Evolutionary conservation across 23 tunicate genomes (phyloP).

Genomic region (Aplidium turbinatum): DNA sequence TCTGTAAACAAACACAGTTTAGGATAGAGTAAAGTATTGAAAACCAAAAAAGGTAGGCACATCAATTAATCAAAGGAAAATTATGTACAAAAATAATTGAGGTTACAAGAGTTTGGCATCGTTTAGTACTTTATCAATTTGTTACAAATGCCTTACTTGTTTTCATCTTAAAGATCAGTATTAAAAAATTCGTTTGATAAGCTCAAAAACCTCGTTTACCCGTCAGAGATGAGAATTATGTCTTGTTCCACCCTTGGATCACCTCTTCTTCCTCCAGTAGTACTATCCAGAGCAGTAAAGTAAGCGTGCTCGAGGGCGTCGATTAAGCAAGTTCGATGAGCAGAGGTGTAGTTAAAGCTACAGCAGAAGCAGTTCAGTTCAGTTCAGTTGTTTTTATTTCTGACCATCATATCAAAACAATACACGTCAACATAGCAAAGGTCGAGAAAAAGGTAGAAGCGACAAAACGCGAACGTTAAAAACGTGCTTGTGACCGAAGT

Average conservation of each 20-base stretch:
- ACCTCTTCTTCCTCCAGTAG: constrained; percentile 41
- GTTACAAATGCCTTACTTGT: background rate
- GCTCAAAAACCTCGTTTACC: constrained; percentile 42
- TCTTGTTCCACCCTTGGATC: constrained; percentile 50
- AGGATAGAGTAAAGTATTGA: too few species aligned
- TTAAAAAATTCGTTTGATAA: too few species aligned
- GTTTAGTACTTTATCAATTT: background rate
- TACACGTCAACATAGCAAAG: too few species aligned
- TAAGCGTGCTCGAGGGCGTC: constrained; percentile 41
- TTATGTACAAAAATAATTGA: too few species aligned
- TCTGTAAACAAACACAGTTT: constrained; percentile 27
- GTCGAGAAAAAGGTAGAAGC: too few species aligned
- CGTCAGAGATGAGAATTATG: constrained; percentile 73
- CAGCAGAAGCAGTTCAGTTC: background rate
- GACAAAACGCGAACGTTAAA: too few species aligned
- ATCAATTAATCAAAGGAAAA: too few species aligned
- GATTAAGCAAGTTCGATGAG: constrained; percentile 41
- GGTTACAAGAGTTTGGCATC: background rate
- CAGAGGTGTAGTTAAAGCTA: constrained; percentile 28
- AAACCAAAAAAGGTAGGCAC: too few species aligned
- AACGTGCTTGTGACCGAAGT: too few species aligned
- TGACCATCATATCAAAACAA: too few species aligned
- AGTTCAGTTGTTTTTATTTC: too few species aligned
- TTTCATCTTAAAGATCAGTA: too few species aligned
- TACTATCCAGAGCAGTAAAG: constrained; percentile 1